Percentiles rank a stretch among this genome's conserved stretches.
Evolutionary conservation across 2,113 vertebrate genomes (phyloP).

Genomic region (Pampusana beccarii): DNA sequence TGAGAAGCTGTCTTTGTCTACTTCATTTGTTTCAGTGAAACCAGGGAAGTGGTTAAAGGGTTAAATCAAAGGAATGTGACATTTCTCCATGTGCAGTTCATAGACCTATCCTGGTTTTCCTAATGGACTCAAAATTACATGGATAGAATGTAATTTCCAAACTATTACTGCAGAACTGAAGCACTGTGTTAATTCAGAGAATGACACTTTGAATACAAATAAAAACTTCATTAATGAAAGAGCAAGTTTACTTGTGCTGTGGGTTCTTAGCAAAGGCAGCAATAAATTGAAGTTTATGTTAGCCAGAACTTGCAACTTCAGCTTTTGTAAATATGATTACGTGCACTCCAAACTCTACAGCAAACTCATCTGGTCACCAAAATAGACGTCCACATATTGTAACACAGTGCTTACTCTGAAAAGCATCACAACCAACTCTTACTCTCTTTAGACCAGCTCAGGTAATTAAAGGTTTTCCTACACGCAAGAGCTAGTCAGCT

Average conservation of each 20-base stretch:
- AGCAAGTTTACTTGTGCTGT: neutral
- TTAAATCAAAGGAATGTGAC: conserved; percentile 75
- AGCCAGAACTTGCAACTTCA: conserved; percentile 7
- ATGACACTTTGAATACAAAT: neutral
- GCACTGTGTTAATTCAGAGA: neutral
- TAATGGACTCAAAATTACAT: conserved; percentile 58
- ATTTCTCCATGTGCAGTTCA: conserved; percentile 73
- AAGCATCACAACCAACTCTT: neutral
- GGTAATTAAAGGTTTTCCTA: neutral
- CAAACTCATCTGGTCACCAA: conserved; percentile 39
- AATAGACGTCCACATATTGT: neutral
- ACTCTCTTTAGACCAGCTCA: neutral
- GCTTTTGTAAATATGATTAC: conserved; percentile 53
- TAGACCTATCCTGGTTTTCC: conserved; percentile 65
- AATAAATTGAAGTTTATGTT: conserved; percentile 62
- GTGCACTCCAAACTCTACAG: neutral
- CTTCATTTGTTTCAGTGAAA: neutral
- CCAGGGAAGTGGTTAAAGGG: conserved; percentile 35
- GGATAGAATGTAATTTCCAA: conserved; percentile 47
- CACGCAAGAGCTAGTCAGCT: neutral
- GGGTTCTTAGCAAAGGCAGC: neutral
- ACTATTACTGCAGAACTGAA: neutral
- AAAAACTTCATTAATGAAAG: neutral
- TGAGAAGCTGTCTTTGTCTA: conserved; percentile 42
- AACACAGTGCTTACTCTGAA: neutral